phyloP scores from a whole-genome alignment of 2,888 invertebrate genomes.

The Crepidodera aurea region DNA sequence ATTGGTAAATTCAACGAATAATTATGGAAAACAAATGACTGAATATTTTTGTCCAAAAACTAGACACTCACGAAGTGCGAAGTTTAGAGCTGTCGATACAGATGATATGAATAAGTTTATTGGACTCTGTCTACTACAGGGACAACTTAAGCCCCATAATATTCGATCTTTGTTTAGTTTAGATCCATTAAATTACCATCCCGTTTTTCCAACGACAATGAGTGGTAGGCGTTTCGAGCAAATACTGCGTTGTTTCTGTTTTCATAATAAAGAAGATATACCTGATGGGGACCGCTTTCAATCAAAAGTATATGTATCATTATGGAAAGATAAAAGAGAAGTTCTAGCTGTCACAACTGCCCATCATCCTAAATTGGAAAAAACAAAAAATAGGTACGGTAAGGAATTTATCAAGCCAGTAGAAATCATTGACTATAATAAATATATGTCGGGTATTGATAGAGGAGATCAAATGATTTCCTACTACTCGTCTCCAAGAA shows the following conservation, averaged over 20 bases:
- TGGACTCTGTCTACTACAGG: conserved; percentile 5
- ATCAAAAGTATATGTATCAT: conserved; percentile 2
- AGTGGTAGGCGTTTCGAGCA: conserved; percentile 20
- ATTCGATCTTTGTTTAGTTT: too few relatives aligned
- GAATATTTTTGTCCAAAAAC: background rate
- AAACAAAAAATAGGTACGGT: background rate
- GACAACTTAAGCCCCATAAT: background rate
- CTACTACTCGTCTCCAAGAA: background rate
- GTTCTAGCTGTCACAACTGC: conserved; percentile 17
- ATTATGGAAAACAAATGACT: background rate
- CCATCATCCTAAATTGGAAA: conserved; percentile 11
- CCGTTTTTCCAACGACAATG: conserved; percentile 13
- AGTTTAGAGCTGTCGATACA: background rate
- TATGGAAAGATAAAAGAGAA: conserved; percentile 26
- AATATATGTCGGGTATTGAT: conserved; percentile 15
- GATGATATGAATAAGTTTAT: conserved; percentile 6
- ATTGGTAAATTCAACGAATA: background rate
- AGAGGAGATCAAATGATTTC: conserved; percentile 5
- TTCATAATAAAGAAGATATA: conserved; percentile 28
- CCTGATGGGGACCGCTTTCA: conserved; percentile 25
- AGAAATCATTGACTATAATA: too few relatives aligned
- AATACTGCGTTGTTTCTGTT: conserved; percentile 9
- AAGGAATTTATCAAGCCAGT: conserved; percentile 3
- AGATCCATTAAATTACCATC: conserved; percentile 11
- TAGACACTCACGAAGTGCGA: background rate